Evolutionary conservation across 2,113 vertebrate species (phyloP).

Genomic region (Geococcyx californianus): DNA sequence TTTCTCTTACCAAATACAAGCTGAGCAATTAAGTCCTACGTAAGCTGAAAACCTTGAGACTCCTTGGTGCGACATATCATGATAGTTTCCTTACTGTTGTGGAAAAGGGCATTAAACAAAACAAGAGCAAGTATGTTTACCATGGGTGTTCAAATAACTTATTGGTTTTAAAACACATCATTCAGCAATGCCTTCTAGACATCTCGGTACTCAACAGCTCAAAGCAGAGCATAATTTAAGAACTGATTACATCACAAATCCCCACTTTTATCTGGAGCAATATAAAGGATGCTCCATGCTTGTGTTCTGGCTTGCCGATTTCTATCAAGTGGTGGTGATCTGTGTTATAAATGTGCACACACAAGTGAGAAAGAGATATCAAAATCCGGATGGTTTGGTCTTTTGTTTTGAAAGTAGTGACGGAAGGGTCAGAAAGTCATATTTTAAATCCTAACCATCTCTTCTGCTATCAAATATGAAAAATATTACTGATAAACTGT

Average conservation of each 20-base stretch:
- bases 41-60: background rate
- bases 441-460: background rate
- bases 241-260: background rate
- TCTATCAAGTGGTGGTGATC: background rate
- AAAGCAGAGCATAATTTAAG: background rate
- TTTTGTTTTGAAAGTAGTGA: background rate
- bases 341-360: background rate
- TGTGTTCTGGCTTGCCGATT: background rate
- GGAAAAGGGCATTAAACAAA: background rate
- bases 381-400: background rate
- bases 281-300: background rate
- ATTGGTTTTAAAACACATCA: background rate
- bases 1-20: background rate
- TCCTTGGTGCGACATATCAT: background rate
- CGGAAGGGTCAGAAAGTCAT: background rate
- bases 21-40: background rate
- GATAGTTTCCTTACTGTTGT: background rate
- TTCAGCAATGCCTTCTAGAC: background rate
- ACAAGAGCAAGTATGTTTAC: background rate
- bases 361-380: background rate
- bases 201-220: background rate
- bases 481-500: background rate
- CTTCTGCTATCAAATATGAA: background rate
- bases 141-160: background rate
- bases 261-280: background rate